Base-by-base conservation (phyloP, 1,140 invertebrate species). In the Drosophila tropicalis region DNA sequence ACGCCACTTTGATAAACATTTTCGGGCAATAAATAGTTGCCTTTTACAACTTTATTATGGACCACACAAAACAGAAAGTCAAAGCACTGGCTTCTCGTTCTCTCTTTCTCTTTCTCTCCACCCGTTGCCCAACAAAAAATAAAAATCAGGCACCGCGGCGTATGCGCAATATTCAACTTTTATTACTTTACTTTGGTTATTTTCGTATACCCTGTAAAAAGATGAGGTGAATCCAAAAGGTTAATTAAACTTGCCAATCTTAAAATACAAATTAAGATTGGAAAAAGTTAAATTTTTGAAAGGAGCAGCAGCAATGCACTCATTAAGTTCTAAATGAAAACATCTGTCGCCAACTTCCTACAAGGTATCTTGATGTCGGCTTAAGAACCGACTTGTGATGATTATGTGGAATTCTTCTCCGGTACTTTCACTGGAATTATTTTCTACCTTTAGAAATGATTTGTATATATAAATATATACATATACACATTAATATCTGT, bases 41-140 rank as follows among this genome's bases (percentile, higher is more conserved):
- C 62, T 62, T 84, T 85, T 86, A 81, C 67, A 85, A 67, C 82
- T 78, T 81, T 68, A 81, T 78, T 72, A 81, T 79, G 40, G 68
- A 64, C 74, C 62, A 55, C 74, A 79, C 71, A 69, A 41, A 70
- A 44, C 51, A 56, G 40, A 63, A 29, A 25, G 7, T 54, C 32
- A 13, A 47, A 51, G n/a, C 22, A 39, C 32, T 9, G 19, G 44
- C 3, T 12, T 19, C 10, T 19, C 17, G 5, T 0, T 12, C 41
- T 15, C 6, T n/a, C 2, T 12, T 7, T 15, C 6, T n/a, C 2
- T 12, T 7, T 17, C 15, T 12, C 3, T 10, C 19, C 44, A 10
- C 1, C 7, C 44, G 17, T 6, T 51, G 47, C 55, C 39, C 63
- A n/a, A 22, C 17, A 29, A 69, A 68, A 62, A 81, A 81, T 40